A percentile compares a stretch with the other conserved stretches of the same genome.
phyloP scores from a whole-genome alignment of 2,797 vertebrate genomes.

The Microctenopoma steveboyesi region DNA sequence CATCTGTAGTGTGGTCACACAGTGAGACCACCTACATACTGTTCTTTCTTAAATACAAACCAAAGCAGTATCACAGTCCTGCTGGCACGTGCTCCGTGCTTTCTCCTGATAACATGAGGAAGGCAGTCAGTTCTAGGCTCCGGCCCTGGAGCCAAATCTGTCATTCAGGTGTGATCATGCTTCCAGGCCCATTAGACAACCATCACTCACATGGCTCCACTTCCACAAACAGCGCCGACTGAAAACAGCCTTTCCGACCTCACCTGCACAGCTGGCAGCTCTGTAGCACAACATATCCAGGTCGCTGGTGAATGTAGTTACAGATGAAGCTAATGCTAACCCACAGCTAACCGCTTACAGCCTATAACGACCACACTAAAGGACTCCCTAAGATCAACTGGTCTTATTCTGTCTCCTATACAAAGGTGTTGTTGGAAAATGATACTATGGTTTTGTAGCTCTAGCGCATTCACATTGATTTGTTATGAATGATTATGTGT shows the following conservation, averaged over 20 bases:
- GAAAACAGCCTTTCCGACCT: slow-evolving; percentile 39
- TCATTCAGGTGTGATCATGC: slow-evolving; percentile 60
- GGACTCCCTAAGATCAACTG: slow-evolving; percentile 69
- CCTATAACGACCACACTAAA: slow-evolving; percentile 55
- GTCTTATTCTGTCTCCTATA: slow-evolving; percentile 45
- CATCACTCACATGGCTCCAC: slow-evolving; percentile 52
- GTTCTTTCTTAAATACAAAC: slow-evolving; percentile 8
- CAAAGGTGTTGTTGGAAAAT: slow-evolving; percentile 33
- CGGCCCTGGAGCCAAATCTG: slow-evolving; percentile 46
- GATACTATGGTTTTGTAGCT: slow-evolving; percentile 4
- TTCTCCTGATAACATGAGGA: slow-evolving; percentile 20
- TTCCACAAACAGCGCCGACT: slow-evolving; percentile 6
- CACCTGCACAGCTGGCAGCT: slow-evolving; percentile 77
- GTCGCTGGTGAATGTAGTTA: slow-evolving; percentile 1
- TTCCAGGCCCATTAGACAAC: slow-evolving; percentile 65
- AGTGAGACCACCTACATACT: background rate
- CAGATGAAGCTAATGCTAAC: slow-evolving; percentile 37
- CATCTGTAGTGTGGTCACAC: too few relatives aligned
- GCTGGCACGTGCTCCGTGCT: slow-evolving; percentile 45
- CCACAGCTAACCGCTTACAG: slow-evolving; percentile 19
- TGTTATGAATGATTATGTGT: slow-evolving; percentile 34
- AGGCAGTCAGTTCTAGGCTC: slow-evolving; percentile 37
- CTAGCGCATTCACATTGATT: background rate
- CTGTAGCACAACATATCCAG: slow-evolving; percentile 47
- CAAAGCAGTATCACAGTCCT: slow-evolving; percentile 25